A percentile compares a stretch with the other conserved stretches of the same genome.
Evolutionary conservation across 2,113 vertebrate species (phyloP).

Genomic region (Engraulis encrasicolus): DNA sequence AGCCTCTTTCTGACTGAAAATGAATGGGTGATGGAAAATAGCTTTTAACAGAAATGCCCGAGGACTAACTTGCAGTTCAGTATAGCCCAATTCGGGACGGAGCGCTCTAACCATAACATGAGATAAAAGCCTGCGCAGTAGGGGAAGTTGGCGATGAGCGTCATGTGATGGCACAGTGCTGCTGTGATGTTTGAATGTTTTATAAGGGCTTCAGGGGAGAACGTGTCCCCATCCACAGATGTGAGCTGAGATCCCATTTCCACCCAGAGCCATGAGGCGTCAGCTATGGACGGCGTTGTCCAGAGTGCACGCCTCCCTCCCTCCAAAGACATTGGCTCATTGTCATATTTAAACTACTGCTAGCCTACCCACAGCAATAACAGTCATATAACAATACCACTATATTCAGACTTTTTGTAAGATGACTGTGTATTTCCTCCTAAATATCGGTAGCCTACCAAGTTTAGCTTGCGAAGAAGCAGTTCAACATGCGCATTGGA

Average conservation of each 20-base stretch:
- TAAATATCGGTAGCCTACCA: background rate
- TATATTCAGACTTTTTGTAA: background rate
- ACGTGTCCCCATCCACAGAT: background rate
- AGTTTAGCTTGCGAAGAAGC: background rate
- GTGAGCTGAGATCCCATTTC: slow-evolving; percentile 2
- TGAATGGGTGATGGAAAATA: background rate
- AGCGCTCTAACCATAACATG: background rate
- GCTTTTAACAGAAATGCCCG: background rate
- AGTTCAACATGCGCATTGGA: background rate
- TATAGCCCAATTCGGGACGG: background rate
- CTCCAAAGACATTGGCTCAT: background rate
- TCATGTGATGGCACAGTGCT: slow-evolving; percentile 2
- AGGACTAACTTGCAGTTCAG: background rate
- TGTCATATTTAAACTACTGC: background rate
- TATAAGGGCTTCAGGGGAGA: background rate
- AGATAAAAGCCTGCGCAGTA: background rate
- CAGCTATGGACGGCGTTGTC: background rate
- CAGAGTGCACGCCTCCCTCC: background rate
- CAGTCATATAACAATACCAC: background rate
- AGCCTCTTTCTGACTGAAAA: background rate
- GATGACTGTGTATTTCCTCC: background rate
- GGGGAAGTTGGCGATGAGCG: background rate
- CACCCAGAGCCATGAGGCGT: background rate
- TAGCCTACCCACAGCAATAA: background rate
- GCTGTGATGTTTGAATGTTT: background rate